Evolutionary conservation across 2,113 vertebrate genomes (phyloP), one percentile per base, ranked within the genome.

Genomic region (Sialia sialis): DNA sequence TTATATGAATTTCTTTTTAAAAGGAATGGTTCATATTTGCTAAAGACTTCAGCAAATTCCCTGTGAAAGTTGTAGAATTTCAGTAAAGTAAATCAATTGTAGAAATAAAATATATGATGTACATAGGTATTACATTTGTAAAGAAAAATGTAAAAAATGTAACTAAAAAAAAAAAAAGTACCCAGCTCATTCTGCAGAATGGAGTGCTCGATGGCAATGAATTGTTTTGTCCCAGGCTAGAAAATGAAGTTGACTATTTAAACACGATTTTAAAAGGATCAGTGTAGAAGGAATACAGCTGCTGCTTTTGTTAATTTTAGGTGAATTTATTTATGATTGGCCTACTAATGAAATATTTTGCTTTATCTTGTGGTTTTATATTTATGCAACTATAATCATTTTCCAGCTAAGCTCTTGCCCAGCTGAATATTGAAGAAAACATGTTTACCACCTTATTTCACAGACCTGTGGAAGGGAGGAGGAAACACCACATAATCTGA

Each of bases 291-390:
- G 97, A 97, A 97, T 90, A 96, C 95, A 97, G 96, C 96, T 99
- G 99, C 97, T 99, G 97, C 98, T 97, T 97, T 98, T 98, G 98
- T 98, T 98, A 98, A 98, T 98, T 99, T 99, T 99, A 98, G 98
- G 98, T 99, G 98, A 98, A 98, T 98, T 99, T 99, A 99, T 99
- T 99, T 99, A 99, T 99, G 98, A 99, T 97, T 97, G 98, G 98
- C 98, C 98, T 98, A 98, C 98, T 99, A 98, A 99, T 99, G 99
- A 99, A 98, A 95, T 98, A 97, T 97, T 98, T 97, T 97, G 96
- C 96, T 98, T 98, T 97, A 97, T 96, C 72, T 56, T 85, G 69
- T 94, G 80, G 76, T 84, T 79, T 89, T 93, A 94, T 96, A 91
- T 97, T 94, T 95, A 92, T 91, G 91, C 80, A 96, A 95, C 41